Percentiles rank a stretch among this genome's conserved stretches.
Conservation (phyloP, 2,797 vertebrate genomes). For the Parotocinclus haroldoi region DNA sequence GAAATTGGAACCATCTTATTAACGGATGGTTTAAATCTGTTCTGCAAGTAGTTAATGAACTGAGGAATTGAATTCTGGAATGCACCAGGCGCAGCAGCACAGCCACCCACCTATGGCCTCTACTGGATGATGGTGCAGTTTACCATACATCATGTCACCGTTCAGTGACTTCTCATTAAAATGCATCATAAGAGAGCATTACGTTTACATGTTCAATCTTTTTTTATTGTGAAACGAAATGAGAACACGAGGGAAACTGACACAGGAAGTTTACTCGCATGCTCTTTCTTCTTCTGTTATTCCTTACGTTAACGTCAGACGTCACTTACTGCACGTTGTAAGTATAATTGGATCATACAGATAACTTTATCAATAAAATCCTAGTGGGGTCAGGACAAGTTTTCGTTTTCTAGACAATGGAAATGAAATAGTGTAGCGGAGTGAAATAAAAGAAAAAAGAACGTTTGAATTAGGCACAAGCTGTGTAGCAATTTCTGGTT, state of each 20-base stretch:
- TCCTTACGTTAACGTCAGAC: background rate
- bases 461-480: no score
- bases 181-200: slow-evolving; percentile 51
- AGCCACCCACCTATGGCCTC: slow-evolving; percentile 48
- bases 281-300: background rate
- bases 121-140: slow-evolving; percentile 42
- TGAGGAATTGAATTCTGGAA: slow-evolving; percentile 45
- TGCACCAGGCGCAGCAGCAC: slow-evolving; percentile 24
- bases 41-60: slow-evolving; percentile 53
- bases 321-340: background rate
- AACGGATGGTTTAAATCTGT: slow-evolving; percentile 50
- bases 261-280: slow-evolving; percentile 16
- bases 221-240: slow-evolving; percentile 4
- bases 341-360: background rate
- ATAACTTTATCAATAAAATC: background rate
- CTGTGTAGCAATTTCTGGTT: no score
- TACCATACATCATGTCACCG: slow-evolving; percentile 50
- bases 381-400: background rate
- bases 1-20: slow-evolving; percentile 50
- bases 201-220: slow-evolving; percentile 10
- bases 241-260: background rate
- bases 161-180: slow-evolving; percentile 60
- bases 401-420: background rate
- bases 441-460: no score
- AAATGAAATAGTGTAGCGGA: background rate